Conservation (phyloP, 2,797 vertebrate genomes). For the Pseudomugil gertrudae region DNA sequence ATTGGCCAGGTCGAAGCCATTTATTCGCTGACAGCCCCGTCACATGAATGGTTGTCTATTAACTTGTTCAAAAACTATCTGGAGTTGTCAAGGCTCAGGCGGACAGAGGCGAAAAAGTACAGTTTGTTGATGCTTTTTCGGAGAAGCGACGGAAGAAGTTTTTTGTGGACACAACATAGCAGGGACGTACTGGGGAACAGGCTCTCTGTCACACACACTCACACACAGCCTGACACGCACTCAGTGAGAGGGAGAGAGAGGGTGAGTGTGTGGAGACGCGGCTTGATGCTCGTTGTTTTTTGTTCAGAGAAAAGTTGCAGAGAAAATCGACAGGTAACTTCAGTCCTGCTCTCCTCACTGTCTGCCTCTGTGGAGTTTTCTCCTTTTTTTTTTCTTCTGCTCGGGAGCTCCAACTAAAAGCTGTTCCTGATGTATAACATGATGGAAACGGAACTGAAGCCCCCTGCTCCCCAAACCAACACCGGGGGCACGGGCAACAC, state of each 20-base stretch:
- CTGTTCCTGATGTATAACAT: constrained; percentile 97
- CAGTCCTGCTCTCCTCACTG: constrained; percentile 46
- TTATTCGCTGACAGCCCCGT: constrained; percentile 99
- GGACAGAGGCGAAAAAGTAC: constrained; percentile 84
- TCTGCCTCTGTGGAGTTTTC: constrained; percentile 59
- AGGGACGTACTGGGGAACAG: constrained; percentile 72
- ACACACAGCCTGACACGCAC: constrained; percentile 39
- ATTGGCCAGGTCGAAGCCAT: constrained; percentile 95
- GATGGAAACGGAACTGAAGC: constrained; percentile 99
- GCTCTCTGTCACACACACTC: constrained; percentile 51
- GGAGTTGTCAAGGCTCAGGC: constrained; percentile 98
- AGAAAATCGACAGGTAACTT: constrained; percentile 80
- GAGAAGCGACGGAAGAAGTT: constrained; percentile 86
- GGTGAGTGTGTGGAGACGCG: constrained; percentile 64
- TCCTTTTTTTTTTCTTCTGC: constrained; percentile 31
- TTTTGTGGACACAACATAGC: constrained; percentile 82
- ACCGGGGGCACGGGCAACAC: constrained; percentile 91
- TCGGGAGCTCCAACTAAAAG: constrained; percentile 67
- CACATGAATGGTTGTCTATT: constrained; percentile 99
- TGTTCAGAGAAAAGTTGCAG: constrained; percentile 70
- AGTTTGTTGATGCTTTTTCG: constrained; percentile 92
- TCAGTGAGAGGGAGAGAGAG: constrained; percentile 28
- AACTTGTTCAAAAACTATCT: constrained; percentile 99
- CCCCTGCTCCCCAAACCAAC: constrained; percentile 92
- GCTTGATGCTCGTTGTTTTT: constrained; percentile 60